phyloP scores from a whole-genome alignment of 2,888 invertebrate genomes.

The Diarsia mendica region DNA sequence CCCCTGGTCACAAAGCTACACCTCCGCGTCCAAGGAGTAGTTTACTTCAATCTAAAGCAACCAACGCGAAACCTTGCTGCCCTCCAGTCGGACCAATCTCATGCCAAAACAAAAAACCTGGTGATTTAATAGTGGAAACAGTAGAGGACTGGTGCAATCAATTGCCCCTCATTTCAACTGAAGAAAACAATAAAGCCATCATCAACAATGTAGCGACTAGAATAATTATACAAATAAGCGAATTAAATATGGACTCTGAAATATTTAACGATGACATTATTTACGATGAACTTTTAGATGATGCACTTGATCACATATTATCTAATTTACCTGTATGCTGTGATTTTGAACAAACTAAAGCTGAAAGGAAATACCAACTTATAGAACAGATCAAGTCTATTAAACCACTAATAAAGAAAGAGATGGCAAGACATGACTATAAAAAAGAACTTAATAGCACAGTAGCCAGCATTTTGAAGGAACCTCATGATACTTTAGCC shows the following conservation, averaged over 20 bases:
- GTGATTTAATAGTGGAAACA: conserved; percentile 74
- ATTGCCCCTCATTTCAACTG: conserved; percentile 69
- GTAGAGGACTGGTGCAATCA: conserved; percentile 78
- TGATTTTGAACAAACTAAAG: conserved; percentile 67
- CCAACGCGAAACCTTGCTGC: conserved; percentile 53
- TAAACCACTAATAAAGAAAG: conserved; percentile 74
- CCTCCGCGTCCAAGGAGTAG: neutral
- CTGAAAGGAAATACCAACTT: conserved; percentile 69
- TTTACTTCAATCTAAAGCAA: conserved; percentile 46
- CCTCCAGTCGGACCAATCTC: conserved; percentile 24
- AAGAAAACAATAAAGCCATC: conserved; percentile 65
- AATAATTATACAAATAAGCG: conserved; percentile 78
- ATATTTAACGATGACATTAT: conserved; percentile 73
- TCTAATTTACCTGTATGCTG: conserved; percentile 66
- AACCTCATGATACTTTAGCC: conserved; percentile 59
- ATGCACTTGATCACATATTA: conserved; percentile 74
- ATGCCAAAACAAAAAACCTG: conserved; percentile 66
- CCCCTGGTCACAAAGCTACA: conserved; percentile 49
- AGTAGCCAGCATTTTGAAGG: conserved; percentile 69
- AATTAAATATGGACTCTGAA: conserved; percentile 75
- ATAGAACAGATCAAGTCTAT: conserved; percentile 70
- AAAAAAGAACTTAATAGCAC: conserved; percentile 74
- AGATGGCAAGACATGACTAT: conserved; percentile 73
- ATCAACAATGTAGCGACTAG: conserved; percentile 73
- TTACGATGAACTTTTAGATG: conserved; percentile 73